Base-by-base conservation (phyloP, 2,888 invertebrate genomes). In the Epinotia bilunana region DNA sequence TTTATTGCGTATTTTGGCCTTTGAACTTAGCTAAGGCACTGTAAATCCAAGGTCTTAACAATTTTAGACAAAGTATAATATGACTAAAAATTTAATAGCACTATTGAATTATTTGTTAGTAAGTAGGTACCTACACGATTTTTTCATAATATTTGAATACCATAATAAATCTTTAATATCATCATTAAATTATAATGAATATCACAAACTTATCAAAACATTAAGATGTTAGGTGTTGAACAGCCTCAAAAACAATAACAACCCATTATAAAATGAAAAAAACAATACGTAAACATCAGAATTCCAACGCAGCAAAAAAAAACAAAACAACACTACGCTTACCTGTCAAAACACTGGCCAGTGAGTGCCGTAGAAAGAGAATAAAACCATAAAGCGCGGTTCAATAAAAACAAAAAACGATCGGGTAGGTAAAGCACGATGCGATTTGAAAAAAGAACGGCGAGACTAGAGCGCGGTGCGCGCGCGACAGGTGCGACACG, bases 401-500 rank as follows among this genome's bases (percentile, higher is more conserved):
- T 33, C 33, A 33, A 61, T 61, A 64, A 64, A 64, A 46, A 43
- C 33, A 64, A 28, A 65, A 67, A 18, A 67, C 28, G 4, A 9
- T 49, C n/a, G 43, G n/a, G 62, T 43, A 18, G n/a, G 62, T 43
- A 18, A 43, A 20, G 39, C 18, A 46, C 18, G 12, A 49, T 49
- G 18, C 58, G 5, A 46, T 53, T 65, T 65, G 53, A 62, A 55
- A 62, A 62, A 58, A 69, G 61, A 57, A 63, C 65, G 49, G 57
- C 55, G 55, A n/a, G 68, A 57, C 33, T 43, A 43, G 63, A 28
- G 61, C 12, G 73, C 68, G 63, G 23, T 46, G 73, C 57, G 18
- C 55, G 62, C 46, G 43, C 72, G 60, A 65, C 72, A 73, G 72
- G 72, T 73, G 72, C 65, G 43, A 58, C 64, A 58, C 63, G 72